Evolutionary conservation across 1,140 invertebrate genomes (phyloP), one percentile per base, ranked within the genome.

Genomic region (Nephila pilipes): DNA sequence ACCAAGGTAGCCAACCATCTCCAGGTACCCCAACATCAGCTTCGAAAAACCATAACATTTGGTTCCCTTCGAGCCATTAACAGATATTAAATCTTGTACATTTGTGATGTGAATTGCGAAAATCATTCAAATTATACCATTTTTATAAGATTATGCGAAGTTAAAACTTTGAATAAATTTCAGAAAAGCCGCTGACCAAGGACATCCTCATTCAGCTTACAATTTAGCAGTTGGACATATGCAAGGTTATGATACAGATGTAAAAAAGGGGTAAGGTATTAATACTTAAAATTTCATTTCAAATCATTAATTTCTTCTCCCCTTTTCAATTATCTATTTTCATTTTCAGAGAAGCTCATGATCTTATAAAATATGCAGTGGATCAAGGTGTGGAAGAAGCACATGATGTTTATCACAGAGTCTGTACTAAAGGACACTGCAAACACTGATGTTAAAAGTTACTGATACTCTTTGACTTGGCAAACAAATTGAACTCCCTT

Each of bases 211-310:
- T 94, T 96, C 96, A 1, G 95, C 96, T 18, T 96, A 96, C 94
- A 97, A 97, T 94, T 94, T 97, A 22, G 96, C 96, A 32, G 95
- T 96, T 54, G 96, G 96, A 38, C 96, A 97, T 94, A 94, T 97
- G 65, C 96, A 96, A 93, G 96, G 96, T 18, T 94, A 94, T 88
- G 83, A 88, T 55, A 95, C 94, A 54, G 94, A 95, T 90, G 94
- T 95, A 79, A 93, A 95, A 63, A 95, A 96, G 94, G 96, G 97
- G 95, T 96, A 94, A 94, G 65, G 25, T 69, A 38, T 29, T 29
- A 63, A 22, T 20, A 46, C 14, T 20, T 46, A 92, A 18, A 46
- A 75, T 32, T 79, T 25, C 3, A n/a, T 25, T 22, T 54, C 25
- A 63, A 25, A 63, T n/a, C n/a, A 46, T 46, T 10, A 10, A 46